phyloP scores from a whole-genome alignment of 1,140 invertebrate species.

The Calosoma granatense region DNA sequence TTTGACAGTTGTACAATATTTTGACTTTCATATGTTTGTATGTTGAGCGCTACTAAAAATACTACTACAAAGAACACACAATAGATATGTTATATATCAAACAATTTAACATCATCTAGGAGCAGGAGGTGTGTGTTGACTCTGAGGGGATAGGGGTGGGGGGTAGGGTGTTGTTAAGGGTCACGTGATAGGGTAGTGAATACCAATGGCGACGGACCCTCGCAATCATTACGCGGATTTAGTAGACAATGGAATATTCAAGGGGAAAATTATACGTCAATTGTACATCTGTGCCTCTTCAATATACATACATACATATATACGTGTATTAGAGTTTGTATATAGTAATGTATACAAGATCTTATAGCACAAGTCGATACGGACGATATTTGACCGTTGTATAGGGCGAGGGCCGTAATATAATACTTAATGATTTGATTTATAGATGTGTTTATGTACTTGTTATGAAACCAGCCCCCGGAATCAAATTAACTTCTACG shows the following conservation, averaged over 20 bases:
- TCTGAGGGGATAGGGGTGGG: no score
- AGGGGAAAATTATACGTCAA: conserved; percentile 26
- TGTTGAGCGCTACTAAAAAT: neutral
- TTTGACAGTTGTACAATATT: no score
- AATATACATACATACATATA: neutral
- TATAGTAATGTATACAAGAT: neutral
- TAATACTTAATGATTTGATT: conserved; percentile 4
- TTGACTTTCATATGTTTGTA: no score
- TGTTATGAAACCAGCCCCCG: neutral
- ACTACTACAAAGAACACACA: neutral
- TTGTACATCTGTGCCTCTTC: conserved; percentile 21
- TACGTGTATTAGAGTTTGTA: neutral
- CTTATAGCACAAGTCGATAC: no score
- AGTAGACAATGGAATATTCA: conserved; percentile 26
- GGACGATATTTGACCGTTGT: no score
- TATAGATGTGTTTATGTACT: conserved; percentile 4
- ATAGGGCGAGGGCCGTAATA: neutral
- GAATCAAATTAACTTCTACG: neutral
- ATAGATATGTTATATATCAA: neutral
- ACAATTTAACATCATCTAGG: neutral
- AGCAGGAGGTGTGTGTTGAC: no score
- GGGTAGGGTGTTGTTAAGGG: no score
- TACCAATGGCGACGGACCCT: conserved; percentile 4
- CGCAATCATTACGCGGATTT: conserved; percentile 27
- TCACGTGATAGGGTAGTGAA: no score